Conservation (phyloP, 2,797 vertebrate species). For the Melanotaenia pygmaea region DNA sequence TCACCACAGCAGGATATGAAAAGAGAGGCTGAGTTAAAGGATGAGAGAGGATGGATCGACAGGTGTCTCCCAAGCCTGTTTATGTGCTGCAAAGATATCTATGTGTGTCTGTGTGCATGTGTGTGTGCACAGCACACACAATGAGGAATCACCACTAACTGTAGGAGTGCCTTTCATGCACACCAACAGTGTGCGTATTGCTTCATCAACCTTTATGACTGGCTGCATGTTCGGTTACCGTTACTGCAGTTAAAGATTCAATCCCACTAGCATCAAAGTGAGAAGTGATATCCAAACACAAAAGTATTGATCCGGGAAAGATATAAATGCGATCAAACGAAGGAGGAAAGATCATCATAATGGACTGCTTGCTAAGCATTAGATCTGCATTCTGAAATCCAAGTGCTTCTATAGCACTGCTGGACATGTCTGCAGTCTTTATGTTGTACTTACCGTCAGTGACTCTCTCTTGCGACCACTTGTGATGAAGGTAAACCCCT, state of each 20-base stretch:
- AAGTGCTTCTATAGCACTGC: background rate
- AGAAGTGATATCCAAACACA: background rate
- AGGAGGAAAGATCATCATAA: background rate
- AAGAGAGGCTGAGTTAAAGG: constrained; percentile 34
- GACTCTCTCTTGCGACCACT: constrained; percentile 87
- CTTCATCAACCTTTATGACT: constrained; percentile 36
- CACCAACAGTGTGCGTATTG: constrained; percentile 20
- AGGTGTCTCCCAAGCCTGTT: constrained; percentile 45
- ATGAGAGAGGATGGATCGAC: constrained; percentile 46
- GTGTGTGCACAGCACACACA: constrained; percentile 33
- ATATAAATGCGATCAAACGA: constrained; percentile 4
- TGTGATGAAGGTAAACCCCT: constrained; percentile 86
- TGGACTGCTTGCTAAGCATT: constrained; percentile 5
- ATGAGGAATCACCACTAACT: constrained; percentile 36
- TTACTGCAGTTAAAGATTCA: constrained; percentile 10
- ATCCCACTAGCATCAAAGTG: background rate
- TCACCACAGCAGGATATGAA: constrained; percentile 53
- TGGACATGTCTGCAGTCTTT: background rate
- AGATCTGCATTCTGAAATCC: background rate
- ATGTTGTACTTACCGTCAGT: constrained; percentile 77
- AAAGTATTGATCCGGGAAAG: background rate
- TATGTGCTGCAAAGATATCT: constrained; percentile 47
- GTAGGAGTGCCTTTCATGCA: constrained; percentile 40
- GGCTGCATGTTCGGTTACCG: constrained; percentile 20
- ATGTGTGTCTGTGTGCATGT: constrained; percentile 6